A percentile compares a stretch with the other conserved stretches of the same genome.
These are phyloP conservation scores for Sminthurides bifidus DNA, from an alignment of 1,140 invertebrate genomes.

Conservation along the genomic window DNA sequence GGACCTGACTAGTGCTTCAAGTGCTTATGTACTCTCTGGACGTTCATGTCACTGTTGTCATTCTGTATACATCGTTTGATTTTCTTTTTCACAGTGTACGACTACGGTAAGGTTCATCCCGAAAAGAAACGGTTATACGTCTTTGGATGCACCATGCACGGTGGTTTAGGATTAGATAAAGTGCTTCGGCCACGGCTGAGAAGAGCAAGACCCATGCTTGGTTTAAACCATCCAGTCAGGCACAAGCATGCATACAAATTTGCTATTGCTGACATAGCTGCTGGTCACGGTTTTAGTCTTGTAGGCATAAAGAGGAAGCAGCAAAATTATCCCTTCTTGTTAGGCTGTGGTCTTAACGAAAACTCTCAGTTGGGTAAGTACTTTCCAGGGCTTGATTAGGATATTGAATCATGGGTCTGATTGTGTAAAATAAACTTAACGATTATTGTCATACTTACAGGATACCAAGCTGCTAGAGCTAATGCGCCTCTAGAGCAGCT, in stretches of 20 bases:
- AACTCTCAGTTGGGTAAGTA: slow-evolving; percentile 74
- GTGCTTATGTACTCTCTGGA: no score
- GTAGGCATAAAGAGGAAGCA: slow-evolving; percentile 56
- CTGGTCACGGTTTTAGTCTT: slow-evolving; percentile 83
- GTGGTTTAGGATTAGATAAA: slow-evolving; percentile 18
- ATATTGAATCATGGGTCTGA: slow-evolving; percentile 26
- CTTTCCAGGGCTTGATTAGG: background rate
- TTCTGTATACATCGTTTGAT: no score
- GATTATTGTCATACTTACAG: slow-evolving; percentile 32
- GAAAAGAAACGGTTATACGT: slow-evolving; percentile 20
- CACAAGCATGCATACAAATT: slow-evolving; percentile 13
- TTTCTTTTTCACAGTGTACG: slow-evolving; percentile 19
- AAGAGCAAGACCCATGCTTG: background rate
- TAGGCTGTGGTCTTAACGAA: slow-evolving; percentile 81
- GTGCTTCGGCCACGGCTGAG: slow-evolving; percentile 10
- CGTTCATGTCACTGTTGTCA: no score
- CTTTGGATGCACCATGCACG: slow-evolving; percentile 17
- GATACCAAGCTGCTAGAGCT: slow-evolving; percentile 48
- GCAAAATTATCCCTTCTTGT: slow-evolving; percentile 49
- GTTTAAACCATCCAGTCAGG: slow-evolving; percentile 11
- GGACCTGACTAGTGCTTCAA: no score
- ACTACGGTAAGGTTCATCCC: slow-evolving; percentile 16
- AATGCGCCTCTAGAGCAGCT: slow-evolving; percentile 58
- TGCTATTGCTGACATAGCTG: slow-evolving; percentile 53
- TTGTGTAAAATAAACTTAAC: background rate